Conservation (phyloP, 2,113 vertebrate genomes). For the Ahaetulla prasina region DNA sequence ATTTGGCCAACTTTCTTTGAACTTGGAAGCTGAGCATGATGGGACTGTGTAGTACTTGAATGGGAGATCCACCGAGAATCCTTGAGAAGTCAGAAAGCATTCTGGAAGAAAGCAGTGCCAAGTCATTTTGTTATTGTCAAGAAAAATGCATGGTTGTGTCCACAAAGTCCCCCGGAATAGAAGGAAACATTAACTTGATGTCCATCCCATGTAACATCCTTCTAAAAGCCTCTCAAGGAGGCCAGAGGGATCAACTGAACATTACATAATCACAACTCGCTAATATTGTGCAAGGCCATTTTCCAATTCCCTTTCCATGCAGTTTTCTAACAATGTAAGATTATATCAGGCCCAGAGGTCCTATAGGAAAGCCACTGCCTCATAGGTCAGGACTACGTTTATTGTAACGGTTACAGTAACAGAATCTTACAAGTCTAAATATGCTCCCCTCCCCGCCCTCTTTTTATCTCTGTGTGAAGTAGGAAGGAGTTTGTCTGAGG, state of each 20-base stretch:
- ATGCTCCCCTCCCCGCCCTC: rapidly evolving
- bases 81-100: background rate
- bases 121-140: background rate
- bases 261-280: background rate
- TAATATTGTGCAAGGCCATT: background rate
- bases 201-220: background rate
- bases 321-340: background rate
- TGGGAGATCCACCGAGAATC: background rate
- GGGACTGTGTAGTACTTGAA: background rate
- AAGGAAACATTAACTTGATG: background rate
- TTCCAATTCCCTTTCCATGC: background rate
- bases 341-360: background rate
- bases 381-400: background rate
- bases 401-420: background rate
- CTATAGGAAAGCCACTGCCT: background rate
- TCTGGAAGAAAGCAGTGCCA: background rate
- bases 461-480: background rate
- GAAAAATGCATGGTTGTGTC: background rate
- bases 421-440: background rate
- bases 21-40: background rate
- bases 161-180: background rate
- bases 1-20: background rate
- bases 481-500: background rate
- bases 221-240: background rate
- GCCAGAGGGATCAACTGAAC: background rate